Conservation (phyloP, 2,113 vertebrate genomes). For the Mus spicilegus region DNA sequence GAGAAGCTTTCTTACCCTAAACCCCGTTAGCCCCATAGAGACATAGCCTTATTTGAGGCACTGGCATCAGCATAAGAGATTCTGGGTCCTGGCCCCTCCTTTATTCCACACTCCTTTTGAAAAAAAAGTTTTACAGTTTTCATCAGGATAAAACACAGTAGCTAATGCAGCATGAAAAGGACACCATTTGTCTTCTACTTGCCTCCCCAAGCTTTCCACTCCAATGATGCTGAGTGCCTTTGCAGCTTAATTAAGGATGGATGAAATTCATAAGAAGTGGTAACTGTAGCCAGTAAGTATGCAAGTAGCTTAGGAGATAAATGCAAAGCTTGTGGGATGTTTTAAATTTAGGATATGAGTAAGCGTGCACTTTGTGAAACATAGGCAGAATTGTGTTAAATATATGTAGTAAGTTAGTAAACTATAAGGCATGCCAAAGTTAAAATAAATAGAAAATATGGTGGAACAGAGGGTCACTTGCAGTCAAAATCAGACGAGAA, state of each 20-base stretch:
- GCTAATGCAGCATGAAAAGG: not conserved
- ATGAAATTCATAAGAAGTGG: constrained; percentile 52
- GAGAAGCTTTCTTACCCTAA: not conserved
- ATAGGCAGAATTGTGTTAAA: constrained; percentile 69
- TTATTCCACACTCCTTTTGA: not conserved
- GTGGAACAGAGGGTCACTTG: constrained; percentile 25
- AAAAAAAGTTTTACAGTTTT: constrained; percentile 12
- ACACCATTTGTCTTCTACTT: not conserved
- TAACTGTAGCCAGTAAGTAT: constrained; percentile 19
- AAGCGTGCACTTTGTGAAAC: constrained; percentile 66
- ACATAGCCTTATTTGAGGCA: not conserved
- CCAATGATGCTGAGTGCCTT: constrained; percentile 6
- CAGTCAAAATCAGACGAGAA: constrained; percentile 24
- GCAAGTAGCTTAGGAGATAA: constrained; percentile 50
- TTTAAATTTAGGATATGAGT: constrained; percentile 76
- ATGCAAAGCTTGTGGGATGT: constrained; percentile 29
- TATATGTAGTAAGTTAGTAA: constrained; percentile 69
- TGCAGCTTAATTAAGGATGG: constrained; percentile 51
- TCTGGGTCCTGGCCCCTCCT: not conserved
- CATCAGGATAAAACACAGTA: constrained; percentile 14
- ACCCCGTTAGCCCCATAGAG: not conserved
- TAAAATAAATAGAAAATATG: constrained; percentile 67
- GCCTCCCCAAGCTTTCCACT: constrained; percentile 39
- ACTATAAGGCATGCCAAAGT: constrained; percentile 55
- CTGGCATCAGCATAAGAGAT: not conserved